A percentile compares a stretch with the other conserved stretches of the same genome.
These are phyloP conservation scores for Geophilus truncorum DNA, from an alignment of 2,888 invertebrate genomes.

Conservation along the genomic window DNA sequence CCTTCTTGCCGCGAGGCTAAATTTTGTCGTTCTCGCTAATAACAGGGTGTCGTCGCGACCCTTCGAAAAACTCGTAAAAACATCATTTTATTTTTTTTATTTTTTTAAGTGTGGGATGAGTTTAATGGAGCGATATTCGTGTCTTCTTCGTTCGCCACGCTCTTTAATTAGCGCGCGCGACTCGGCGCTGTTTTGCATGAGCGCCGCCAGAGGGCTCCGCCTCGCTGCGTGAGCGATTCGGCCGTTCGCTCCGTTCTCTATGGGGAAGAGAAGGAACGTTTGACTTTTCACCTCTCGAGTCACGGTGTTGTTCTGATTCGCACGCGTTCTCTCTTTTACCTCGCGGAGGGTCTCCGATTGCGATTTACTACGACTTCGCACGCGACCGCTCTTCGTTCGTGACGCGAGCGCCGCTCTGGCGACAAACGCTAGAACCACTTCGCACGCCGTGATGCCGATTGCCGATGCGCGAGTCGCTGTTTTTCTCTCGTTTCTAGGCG, in stretches of 20 bases:
- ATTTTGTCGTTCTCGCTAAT: neutral
- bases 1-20: neutral
- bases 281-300: constrained; percentile 6
- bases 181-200: neutral
- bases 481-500: too few species aligned
- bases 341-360: neutral
- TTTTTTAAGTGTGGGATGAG: too few species aligned
- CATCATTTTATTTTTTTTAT: neutral
- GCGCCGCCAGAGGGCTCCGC: neutral
- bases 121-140: neutral
- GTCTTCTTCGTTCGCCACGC: neutral
- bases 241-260: neutral
- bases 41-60: neutral
- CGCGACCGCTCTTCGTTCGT: neutral
- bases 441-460: too few species aligned
- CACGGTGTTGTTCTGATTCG: constrained; percentile 10
- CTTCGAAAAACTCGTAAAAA: neutral
- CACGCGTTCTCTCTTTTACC: neutral
- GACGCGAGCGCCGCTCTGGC: neutral
- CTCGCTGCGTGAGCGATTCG: neutral
- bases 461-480: too few species aligned
- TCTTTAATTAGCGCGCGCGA: neutral
- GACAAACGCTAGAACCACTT: too few species aligned
- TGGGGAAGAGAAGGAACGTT: neutral
- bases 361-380: neutral